phyloP scores from a whole-genome alignment of 2,113 vertebrate species.

The Caranx ignobilis region DNA sequence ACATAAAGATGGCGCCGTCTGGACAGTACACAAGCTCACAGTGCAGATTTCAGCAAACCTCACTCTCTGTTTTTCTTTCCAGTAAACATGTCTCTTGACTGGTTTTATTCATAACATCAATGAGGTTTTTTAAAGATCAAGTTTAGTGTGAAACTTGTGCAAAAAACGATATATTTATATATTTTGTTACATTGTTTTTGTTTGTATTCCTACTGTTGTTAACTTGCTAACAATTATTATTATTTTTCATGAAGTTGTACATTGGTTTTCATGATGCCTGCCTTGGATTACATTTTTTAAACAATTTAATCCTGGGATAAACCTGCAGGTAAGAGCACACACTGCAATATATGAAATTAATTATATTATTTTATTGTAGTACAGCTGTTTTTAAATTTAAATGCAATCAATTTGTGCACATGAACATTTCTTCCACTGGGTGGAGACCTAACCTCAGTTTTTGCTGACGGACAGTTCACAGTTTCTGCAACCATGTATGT shows the following conservation, averaged over 20 bases:
- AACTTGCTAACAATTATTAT: not conserved
- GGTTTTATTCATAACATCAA: not conserved
- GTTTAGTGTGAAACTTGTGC: not conserved
- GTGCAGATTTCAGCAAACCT: not conserved
- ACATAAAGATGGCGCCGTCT: constrained; percentile 33
- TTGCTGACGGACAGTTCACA: not conserved
- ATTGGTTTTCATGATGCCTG: not conserved
- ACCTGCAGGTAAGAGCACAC: not conserved
- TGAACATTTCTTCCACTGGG: constrained; percentile 59
- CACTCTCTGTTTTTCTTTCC: not conserved
- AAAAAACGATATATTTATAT: not conserved
- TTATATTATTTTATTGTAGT: not conserved
- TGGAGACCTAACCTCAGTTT: constrained; percentile 32
- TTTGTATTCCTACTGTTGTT: not conserved
- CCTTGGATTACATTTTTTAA: not conserved
- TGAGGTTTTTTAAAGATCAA: not conserved
- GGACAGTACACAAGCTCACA: not conserved
- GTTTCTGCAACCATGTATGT: not conserved
- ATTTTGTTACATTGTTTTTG: not conserved
- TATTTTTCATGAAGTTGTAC: not conserved
- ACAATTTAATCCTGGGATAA: not conserved
- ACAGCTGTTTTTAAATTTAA: not conserved
- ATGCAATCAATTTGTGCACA: constrained; percentile 10
- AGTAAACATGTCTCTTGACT: not conserved
- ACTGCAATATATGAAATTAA: not conserved